Evolutionary conservation across 2,797 vertebrate species (phyloP), one percentile per base, ranked within the genome.

Genomic region (Cynopterus sphinx): DNA sequence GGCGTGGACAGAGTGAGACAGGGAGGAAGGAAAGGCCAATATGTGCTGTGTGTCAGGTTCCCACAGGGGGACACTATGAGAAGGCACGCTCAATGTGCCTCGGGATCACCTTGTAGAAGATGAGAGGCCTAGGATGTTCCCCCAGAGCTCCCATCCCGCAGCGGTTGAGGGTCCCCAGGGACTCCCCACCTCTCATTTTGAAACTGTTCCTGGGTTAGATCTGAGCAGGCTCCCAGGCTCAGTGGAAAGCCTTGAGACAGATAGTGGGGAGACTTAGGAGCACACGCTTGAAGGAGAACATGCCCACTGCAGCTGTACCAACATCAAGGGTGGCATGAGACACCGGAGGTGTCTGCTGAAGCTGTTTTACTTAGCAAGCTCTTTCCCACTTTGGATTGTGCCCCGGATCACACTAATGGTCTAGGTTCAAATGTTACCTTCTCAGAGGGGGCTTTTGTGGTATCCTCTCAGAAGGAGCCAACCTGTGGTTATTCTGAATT

Each of bases 21-120:
- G 49, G 22, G 33, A 24, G 24, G 11, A 39, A 33, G 61, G 68
- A 22, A 79, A 33, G 8, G 22, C 31, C 46, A 21, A 0, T 0
- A 0, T 3, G 12, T 53, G 39, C 13, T n/a, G 0, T 2, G 12
- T 15, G n/a, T 13, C 49, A 24, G 49, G n/a, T 26, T 71, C 28
- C 28, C 22, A 3, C 39, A 33, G 0, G 7, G 53, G 31, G 1
- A 33, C 26, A 22, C 65, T 24, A 7, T 0, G 70, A 41, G 28
- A 43, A 84, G 46, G 11, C 22, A n/a, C 13, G 9, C 7, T 0
- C 0, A 26, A 1, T 0, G 1, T 0, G 5, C 9, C 24, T 67
- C 3, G 5, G 15, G 16, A 51, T 46, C 46, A 3, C 77, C 41
- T 43, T 61, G 2, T 1, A 65, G 51, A 46, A n/a, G 73, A 63